Conservation (phyloP, 1,140 invertebrate species). For the Atta cephalotes region DNA sequence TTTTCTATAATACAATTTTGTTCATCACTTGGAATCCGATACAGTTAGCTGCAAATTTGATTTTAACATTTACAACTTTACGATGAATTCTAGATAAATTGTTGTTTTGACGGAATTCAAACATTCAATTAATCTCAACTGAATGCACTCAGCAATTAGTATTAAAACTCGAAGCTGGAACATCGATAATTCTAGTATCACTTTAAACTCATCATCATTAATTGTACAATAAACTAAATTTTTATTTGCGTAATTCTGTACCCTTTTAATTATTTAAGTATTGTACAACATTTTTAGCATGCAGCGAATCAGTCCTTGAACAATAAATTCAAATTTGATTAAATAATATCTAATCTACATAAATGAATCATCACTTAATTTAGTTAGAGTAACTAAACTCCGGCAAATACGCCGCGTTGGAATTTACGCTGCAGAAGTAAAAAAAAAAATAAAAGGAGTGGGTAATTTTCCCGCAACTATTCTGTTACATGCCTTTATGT, state of each 20-base stretch:
- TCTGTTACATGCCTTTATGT: too few relatives aligned
- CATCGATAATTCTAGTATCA: neutral
- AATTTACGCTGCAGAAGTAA: too few relatives aligned
- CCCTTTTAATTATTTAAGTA: neutral
- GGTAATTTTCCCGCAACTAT: too few relatives aligned
- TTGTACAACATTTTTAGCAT: neutral
- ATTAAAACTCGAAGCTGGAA: constrained; percentile 1
- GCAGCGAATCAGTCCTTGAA: neutral
- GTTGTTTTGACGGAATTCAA: neutral
- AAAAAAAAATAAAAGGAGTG: too few relatives aligned
- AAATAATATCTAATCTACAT: neutral
- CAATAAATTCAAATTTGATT: neutral
- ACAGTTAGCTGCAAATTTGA: neutral
- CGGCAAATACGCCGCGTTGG: too few relatives aligned
- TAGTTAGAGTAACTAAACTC: neutral
- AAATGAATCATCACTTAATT: neutral
- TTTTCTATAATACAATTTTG: constrained; percentile 4
- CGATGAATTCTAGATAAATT: constrained; percentile 19
- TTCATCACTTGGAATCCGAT: neutral
- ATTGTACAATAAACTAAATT: neutral
- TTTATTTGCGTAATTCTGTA: neutral
- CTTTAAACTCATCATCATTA: neutral
- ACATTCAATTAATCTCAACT: neutral
- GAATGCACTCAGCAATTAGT: neutral
- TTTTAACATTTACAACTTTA: constrained; percentile 21